These are phyloP conservation scores for Syngnathoides biaculeatus DNA, from an alignment of 2,113 vertebrate species.

Conservation along the genomic window DNA sequence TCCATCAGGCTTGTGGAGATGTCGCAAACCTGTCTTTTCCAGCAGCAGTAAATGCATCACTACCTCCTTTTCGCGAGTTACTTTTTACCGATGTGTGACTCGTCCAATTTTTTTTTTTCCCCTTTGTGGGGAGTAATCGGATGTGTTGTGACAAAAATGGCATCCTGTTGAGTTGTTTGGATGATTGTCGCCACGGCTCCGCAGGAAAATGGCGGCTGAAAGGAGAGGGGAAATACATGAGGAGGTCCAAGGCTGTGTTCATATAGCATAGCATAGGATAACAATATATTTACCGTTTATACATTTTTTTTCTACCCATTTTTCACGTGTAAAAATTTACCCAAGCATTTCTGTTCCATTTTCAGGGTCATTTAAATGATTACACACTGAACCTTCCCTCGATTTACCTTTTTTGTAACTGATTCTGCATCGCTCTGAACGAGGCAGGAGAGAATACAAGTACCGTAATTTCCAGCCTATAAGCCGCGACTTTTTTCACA, in stretches of 20 bases:
- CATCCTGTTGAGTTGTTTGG: background rate
- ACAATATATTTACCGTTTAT: background rate
- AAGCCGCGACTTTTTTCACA: too few species aligned
- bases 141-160: background rate
- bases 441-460: too few species aligned
- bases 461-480: too few species aligned
- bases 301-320: too few species aligned
- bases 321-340: too few species aligned
- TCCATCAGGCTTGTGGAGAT: slow-evolving; percentile 23
- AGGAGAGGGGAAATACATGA: background rate
- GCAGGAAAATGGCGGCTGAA: background rate
- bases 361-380: too few species aligned
- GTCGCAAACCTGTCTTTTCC: slow-evolving; percentile 36
- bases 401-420: too few species aligned
- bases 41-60: slow-evolving; percentile 23
- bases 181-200: background rate
- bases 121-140: background rate
- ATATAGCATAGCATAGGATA: background rate
- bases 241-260: background rate
- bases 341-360: too few species aligned
- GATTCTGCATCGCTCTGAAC: too few species aligned
- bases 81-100: background rate
- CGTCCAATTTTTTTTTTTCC: background rate
- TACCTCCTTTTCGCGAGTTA: too few species aligned
- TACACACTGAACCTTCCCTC: too few species aligned